Conservation (phyloP, 2,797 vertebrate species). For the Peromyscus eremicus region DNA sequence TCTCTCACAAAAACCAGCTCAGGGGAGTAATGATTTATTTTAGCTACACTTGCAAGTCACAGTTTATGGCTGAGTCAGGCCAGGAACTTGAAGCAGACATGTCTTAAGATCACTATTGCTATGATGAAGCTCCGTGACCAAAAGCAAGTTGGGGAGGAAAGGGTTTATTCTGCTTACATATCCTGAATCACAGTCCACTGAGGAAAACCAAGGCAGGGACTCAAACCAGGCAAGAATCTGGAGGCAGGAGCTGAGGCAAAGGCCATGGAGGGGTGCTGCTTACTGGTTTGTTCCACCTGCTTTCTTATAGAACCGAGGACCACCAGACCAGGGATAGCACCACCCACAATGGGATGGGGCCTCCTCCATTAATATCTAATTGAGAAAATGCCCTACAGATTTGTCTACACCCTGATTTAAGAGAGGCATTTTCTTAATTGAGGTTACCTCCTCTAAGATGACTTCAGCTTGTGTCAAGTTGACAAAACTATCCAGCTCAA, state of each 20-base stretch:
- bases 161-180: neutral
- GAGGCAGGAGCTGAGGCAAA: neutral
- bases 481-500: neutral
- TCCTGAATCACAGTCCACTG: accelerated
- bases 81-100: neutral
- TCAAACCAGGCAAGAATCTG: neutral
- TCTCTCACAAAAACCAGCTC: neutral
- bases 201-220: neutral
- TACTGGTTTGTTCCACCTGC: neutral
- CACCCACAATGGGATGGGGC: neutral
- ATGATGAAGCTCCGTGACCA: too few species aligned
- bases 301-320: neutral
- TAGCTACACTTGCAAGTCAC: neutral
- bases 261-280: too few species aligned
- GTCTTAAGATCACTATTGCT: neutral
- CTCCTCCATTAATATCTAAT: too few species aligned
- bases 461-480: neutral
- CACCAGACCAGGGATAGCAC: neutral
- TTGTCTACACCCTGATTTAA: too few species aligned
- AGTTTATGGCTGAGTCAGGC: neutral
- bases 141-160: neutral
- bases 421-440: neutral
- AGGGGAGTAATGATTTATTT: neutral
- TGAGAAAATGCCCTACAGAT: too few species aligned
- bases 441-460: neutral